phyloP scores from a whole-genome alignment of 92 coral and sea anemone genomes.

The Micromussa lordhowensis region DNA sequence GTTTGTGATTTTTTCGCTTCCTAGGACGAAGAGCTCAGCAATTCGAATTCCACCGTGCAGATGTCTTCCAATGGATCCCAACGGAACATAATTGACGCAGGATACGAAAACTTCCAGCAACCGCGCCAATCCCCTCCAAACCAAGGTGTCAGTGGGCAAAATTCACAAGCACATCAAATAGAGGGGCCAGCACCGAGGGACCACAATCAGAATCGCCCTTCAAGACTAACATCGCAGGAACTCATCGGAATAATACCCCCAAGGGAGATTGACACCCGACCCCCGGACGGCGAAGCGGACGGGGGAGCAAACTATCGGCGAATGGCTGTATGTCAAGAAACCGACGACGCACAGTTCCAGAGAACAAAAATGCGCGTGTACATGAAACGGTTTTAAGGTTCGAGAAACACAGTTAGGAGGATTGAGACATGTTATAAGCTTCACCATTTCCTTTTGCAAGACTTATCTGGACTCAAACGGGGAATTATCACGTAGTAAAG shows the following conservation, averaged over 20 bases:
- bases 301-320: slow-evolving; percentile 38
- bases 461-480: neutral
- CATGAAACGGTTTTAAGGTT: slow-evolving; percentile 67
- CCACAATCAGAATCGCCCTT: slow-evolving; percentile 6
- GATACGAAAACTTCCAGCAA: neutral
- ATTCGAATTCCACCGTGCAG: neutral
- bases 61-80: neutral
- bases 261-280: slow-evolving; percentile 25
- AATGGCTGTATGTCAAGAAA: slow-evolving; percentile 74
- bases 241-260: slow-evolving; percentile 41
- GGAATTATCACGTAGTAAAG: neutral
- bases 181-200: neutral
- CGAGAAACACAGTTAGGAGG: neutral
- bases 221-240: slow-evolving; percentile 4
- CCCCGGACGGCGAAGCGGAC: slow-evolving; percentile 13
- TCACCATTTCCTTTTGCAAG: neutral
- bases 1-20: neutral
- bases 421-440: neutral
- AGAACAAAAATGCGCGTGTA: slow-evolving; percentile 74
- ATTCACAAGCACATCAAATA: neutral
- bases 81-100: neutral
- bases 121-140: slow-evolving; percentile 1
- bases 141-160: neutral
- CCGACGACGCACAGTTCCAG: slow-evolving; percentile 56
- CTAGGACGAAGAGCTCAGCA: neutral